Base-by-base conservation (phyloP, 2,888 invertebrate species). In the Rhodophaea formosa region DNA sequence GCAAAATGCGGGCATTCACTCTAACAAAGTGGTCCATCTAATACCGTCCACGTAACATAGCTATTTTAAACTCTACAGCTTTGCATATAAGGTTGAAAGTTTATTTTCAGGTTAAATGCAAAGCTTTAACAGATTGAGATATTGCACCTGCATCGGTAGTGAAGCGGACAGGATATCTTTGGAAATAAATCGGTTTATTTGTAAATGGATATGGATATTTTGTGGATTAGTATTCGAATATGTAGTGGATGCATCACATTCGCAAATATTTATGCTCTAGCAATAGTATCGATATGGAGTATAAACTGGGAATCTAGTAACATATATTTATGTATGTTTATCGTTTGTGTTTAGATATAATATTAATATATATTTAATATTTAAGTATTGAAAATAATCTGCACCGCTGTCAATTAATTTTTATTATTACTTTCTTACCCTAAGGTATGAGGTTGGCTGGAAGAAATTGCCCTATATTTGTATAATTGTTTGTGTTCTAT, bases 71-170 rank as follows among this genome's bases (percentile, higher is more conserved):
- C 54, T 16, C 17, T 44, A 55, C 44, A 8, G 6, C 30, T 8
- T 14, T 12, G 1, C 7, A 30, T 15, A 45, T 45, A 55, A 46
- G 35, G 54, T 45, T 32, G 15, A 16, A 32, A 30, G 7, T 17
- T 1, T 12, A 32, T 16, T 7, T 29, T 15, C 29, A 30, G 32
- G 23, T 43, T 56, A 23, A 49, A 56, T 56, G 49, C 56, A 56
- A 56, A 56, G 49, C 56, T 49, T 56, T 55, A 58, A 29, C 56
- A 56, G 59, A 62, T 62, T 66, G 68, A 68, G 58, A 63, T 65
- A 68, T 66, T 57, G 59, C 62, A 65, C 61, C 66, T 65, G 68
- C 68, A 66, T 54, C 23, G 64, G 56, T 53, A 57, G 56, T 56
- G 56, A 49, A 42, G 47, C 56, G 35, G 46, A 46, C 49, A 35